These are phyloP conservation scores for Bombylius discolor DNA, from an alignment of 2,888 invertebrate genomes.

Conservation along the genomic window DNA sequence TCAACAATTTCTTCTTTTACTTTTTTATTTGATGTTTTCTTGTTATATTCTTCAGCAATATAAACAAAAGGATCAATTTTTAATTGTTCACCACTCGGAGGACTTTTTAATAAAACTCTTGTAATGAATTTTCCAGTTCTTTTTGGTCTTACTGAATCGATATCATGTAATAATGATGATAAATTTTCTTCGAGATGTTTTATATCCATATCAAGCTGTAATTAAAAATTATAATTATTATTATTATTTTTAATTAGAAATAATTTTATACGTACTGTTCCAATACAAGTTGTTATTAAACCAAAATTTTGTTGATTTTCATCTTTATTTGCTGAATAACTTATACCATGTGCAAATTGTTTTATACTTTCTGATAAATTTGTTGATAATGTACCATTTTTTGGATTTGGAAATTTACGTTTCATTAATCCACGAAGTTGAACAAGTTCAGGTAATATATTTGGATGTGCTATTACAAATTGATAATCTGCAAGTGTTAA, in stretches of 20 bases:
- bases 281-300: constrained; percentile 49
- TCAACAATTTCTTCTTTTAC: not conserved
- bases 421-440: constrained; percentile 65
- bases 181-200: no score
- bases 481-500: constrained; percentile 56
- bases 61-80: constrained; percentile 50
- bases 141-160: no score
- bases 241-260: no score
- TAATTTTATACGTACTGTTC: no score
- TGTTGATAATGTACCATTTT: constrained; percentile 50
- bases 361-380: constrained; percentile 49
- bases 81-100: no score
- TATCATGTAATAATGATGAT: no score
- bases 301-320: constrained; percentile 60
- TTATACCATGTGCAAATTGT: constrained; percentile 56
- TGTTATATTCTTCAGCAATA: constrained; percentile 26
- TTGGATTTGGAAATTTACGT: constrained; percentile 57
- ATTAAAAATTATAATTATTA: no score
- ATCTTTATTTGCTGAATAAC: constrained; percentile 53
- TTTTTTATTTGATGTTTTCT: not conserved
- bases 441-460: constrained; percentile 63
- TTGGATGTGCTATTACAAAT: constrained; percentile 62
- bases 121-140: constrained; percentile 57
- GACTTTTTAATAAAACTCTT: constrained; percentile 49
- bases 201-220: no score